Percentiles rank a stretch among this genome's conserved stretches.
phyloP scores from a whole-genome alignment of 2,113 vertebrate species.

The Poicephalus meyeri region DNA sequence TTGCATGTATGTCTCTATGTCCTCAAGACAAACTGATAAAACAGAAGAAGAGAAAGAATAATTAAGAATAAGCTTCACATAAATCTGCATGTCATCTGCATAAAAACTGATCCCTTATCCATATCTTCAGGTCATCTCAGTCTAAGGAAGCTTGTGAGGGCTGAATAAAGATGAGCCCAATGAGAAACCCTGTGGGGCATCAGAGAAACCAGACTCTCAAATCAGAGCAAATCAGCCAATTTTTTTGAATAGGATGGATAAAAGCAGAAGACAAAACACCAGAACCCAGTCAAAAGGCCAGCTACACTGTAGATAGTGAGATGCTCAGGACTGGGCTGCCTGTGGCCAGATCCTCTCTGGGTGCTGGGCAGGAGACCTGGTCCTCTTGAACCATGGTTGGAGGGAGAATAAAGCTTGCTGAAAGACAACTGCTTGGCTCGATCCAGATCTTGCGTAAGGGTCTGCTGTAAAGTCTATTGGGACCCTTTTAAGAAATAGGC shows the following conservation, averaged over 20 bases:
- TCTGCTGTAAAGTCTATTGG: neutral
- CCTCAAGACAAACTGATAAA: neutral
- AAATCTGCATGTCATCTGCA: conserved; percentile 45
- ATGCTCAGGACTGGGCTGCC: neutral
- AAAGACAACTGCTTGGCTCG: neutral
- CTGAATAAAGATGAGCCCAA: neutral
- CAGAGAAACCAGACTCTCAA: neutral
- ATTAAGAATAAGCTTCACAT: conserved; percentile 19
- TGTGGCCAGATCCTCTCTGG: neutral
- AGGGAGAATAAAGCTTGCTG: neutral
- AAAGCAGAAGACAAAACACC: neutral
- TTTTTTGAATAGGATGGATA: fast-evolving
- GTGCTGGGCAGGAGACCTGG: neutral
- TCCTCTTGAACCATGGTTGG: neutral
- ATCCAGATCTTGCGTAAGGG: neutral
- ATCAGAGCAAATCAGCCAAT: neutral
- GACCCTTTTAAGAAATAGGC: neutral
- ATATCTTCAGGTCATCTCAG: neutral
- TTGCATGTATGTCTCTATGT: neutral
- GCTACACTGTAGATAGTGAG: fast-evolving
- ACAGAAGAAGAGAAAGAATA: neutral
- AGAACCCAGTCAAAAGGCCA: neutral
- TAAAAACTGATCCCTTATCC: neutral
- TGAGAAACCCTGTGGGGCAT: neutral
- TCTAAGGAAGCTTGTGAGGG: neutral